Base-by-base conservation (phyloP, 1,140 invertebrate species). In the Branchinecta lindahli region DNA sequence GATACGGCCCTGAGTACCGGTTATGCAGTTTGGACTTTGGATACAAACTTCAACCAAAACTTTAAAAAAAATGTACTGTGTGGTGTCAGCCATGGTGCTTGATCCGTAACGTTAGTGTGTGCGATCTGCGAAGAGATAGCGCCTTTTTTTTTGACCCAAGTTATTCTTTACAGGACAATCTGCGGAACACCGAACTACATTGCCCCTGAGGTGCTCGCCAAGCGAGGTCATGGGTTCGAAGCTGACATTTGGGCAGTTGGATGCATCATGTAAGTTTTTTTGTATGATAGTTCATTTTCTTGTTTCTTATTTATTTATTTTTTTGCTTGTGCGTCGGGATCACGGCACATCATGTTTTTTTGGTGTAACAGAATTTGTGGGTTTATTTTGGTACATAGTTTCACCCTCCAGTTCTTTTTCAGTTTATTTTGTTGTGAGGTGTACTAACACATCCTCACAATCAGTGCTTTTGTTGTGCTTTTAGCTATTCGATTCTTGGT, bases 121-220 rank as follows among this genome's bases (percentile, higher is more conserved):
- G 69, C 15, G 66, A n/a, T 67, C n/a, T 69, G 65, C 69, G 44
- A 33, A 44, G 66, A 33, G 46, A 70, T n/a, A 45, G 61, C 12
- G 44, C 18, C 33, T 71, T 44, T 20, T 52, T 10, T 8, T 33
- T 8, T 33, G 33, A 44, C 45, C 9, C 33, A 68, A 33, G 18
- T 12, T 68, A 70, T 33, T 33, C 68, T 69, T 74, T 77, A 10
- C 77, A 89, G 87, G 80, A 97, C 94, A 47, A 78, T 98, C 21
- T 98, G 95, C 79, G 95, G 94, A 12, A 98, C 95, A n/a, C 94
- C 95, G 7, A 98, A 98, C 79, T 98, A 98, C 75, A 97, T 98
- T 75, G 94, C 95, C 8, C 95, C 95, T 10, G 95, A 98, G 80
- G 94, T 98, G 71, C 79, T 98, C 68, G 89, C 86, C 33, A 96